Conservation (phyloP, 2,797 vertebrate species). For the Acipenser transmontanus region DNA sequence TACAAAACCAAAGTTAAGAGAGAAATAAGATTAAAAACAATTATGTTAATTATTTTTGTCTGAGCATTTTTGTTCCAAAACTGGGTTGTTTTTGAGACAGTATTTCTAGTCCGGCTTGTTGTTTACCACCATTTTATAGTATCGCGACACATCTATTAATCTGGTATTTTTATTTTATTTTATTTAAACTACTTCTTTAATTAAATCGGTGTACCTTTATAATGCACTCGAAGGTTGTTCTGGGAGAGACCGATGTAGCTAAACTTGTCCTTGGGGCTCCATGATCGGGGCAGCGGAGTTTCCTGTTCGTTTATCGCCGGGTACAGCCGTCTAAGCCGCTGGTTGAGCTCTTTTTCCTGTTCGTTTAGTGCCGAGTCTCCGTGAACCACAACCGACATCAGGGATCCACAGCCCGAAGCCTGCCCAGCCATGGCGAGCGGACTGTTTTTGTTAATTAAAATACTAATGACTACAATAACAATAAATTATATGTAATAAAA, state of each 20-base stretch:
- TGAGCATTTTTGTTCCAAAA: too few species aligned
- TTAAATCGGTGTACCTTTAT: constrained; percentile 75
- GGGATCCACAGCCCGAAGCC: constrained; percentile 68
- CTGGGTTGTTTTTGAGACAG: too few species aligned
- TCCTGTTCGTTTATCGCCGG: constrained; percentile 87
- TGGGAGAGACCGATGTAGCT: constrained; percentile 97
- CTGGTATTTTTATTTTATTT: too few species aligned
- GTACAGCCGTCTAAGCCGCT: constrained; percentile 80
- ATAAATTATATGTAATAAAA: neutral
- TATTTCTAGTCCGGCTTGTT: too few species aligned
- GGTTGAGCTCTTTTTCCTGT: constrained; percentile 88
- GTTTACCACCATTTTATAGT: too few species aligned
- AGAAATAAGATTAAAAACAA: too few species aligned
- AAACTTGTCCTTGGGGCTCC: constrained; percentile 99
- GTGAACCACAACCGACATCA: constrained; percentile 79
- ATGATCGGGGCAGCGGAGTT: constrained; percentile 86
- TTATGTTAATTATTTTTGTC: too few species aligned
- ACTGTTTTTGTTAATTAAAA: constrained; percentile 25
- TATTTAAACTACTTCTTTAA: too few species aligned
- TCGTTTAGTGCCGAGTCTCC: constrained; percentile 87
- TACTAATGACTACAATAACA: neutral
- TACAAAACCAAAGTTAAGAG: too few species aligned
- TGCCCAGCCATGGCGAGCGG: constrained; percentile 61
- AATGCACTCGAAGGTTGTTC: constrained; percentile 96
- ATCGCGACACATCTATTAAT: too few species aligned